Evolutionary conservation across 2,888 invertebrate genomes (phyloP), one percentile per base, ranked within the genome.

Genomic region (Mythimna lalbum): DNA sequence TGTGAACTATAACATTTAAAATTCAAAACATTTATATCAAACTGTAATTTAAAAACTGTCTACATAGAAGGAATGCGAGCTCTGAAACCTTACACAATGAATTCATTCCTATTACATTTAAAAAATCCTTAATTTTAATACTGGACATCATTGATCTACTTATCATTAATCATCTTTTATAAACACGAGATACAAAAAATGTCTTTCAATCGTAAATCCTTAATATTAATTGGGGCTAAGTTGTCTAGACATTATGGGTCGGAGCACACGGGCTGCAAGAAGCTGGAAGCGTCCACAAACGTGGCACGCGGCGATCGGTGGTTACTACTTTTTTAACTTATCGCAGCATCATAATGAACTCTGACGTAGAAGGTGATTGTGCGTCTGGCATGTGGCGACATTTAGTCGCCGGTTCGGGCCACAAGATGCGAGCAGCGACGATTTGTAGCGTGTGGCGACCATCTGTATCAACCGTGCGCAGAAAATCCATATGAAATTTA

Each of bases 121-220:
- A 71, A 70, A 85, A 81, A 80, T 82, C 85, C 79, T 84, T 85
- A 86, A 84, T 69, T 82, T 80, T 89, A 90, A 90, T 90, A 90
- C 89, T 90, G 90, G 87, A 89, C 87, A 85, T 78, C 77, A 85
- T 83, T 88, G 82, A 80, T 72, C 87, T 90, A 88, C 88, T 89
- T 88, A 88, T 69, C 63, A 75, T 81, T 83, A 88, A 82, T 84
- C 67, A 82, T 65, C 76, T 80, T 80, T 81, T 81, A 77, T 74
- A 81, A 82, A 80, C 78, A 86, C 82, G 80, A 88, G 82, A 84
- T 90, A 90, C 85, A 88, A 88, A 87, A n/a, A 86, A 89, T 90
- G 90, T 90, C 90, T 90, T 90, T 90, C 86, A 82, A 86, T 79
- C 78, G 73, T 83, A 84, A 80, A 77, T 81, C 63, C 78, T 86